phyloP scores from a whole-genome alignment of 2,113 vertebrate genomes.

The Microcebus ravelobensis region DNA sequence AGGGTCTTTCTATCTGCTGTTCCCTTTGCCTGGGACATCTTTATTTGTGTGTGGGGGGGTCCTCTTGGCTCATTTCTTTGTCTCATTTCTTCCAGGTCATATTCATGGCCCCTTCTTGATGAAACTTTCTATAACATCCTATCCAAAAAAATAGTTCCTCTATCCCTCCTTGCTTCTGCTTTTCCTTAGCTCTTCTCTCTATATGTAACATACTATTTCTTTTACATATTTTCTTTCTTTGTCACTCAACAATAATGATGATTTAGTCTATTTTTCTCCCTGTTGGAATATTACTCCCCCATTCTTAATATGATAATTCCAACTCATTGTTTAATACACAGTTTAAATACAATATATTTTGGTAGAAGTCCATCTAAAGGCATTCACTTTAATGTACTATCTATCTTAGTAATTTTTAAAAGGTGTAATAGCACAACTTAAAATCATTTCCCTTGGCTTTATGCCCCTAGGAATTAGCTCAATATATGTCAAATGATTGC shows the following conservation, averaged over 20 bases:
- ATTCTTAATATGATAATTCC: not conserved
- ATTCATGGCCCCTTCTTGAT: not conserved
- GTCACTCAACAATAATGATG: not conserved
- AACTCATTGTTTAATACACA: not conserved
- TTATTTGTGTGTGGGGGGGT: no score
- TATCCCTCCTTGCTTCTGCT: not conserved
- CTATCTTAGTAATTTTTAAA: not conserved
- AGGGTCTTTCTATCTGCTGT: not conserved
- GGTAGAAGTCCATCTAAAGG: not conserved
- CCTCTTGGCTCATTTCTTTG: not conserved
- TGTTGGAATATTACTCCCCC: not conserved
- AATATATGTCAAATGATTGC: constrained; percentile 2
- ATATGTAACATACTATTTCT: not conserved
- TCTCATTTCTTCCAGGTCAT: not conserved
- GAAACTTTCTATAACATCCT: not conserved
- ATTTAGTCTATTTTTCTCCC: not conserved
- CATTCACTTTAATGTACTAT: not conserved
- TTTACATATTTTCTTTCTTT: not conserved
- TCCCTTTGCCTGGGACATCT: not conserved
- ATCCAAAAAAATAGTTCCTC: not conserved
- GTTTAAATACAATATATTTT: not conserved
- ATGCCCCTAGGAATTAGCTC: not conserved
- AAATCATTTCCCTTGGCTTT: not conserved
- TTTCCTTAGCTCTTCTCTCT: not conserved
- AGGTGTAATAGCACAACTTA: not conserved